These are phyloP conservation scores for Axis porcinus DNA, from an alignment of 2,113 vertebrate species.

Conservation along the genomic window DNA sequence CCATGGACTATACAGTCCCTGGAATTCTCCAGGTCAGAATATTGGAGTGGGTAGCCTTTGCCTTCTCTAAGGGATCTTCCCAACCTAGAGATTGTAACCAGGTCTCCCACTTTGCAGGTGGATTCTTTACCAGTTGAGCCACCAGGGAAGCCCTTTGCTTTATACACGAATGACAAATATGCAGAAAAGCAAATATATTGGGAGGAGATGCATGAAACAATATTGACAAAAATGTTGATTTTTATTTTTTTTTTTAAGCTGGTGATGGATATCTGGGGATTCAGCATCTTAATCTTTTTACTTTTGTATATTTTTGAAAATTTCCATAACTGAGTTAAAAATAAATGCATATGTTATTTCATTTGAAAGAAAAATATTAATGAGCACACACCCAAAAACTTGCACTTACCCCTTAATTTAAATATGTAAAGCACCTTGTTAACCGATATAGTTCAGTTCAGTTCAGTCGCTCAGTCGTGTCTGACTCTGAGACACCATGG, in stretches of 20 bases:
- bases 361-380: not conserved
- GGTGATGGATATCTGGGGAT: not conserved
- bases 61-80: not conserved
- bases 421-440: not conserved
- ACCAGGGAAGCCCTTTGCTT: not conserved
- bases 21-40: not conserved
- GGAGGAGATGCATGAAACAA: not conserved
- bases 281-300: not conserved
- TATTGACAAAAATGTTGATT: not conserved
- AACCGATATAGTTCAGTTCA: not conserved
- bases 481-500: not conserved
- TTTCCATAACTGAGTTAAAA: not conserved
- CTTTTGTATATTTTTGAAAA: not conserved
- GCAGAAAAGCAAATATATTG: not conserved
- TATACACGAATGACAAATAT: not conserved
- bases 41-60: not conserved
- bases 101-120: rapidly evolving
- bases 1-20: not conserved
- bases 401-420: not conserved
- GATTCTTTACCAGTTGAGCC: not conserved
- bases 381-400: not conserved
- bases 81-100: not conserved
- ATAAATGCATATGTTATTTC: not conserved
- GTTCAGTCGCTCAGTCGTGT: rapidly evolving
- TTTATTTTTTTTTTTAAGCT: not conserved